Conservation (phyloP, 2,888 invertebrate genomes). For the Galeopsomyia nigrocyanea region DNA sequence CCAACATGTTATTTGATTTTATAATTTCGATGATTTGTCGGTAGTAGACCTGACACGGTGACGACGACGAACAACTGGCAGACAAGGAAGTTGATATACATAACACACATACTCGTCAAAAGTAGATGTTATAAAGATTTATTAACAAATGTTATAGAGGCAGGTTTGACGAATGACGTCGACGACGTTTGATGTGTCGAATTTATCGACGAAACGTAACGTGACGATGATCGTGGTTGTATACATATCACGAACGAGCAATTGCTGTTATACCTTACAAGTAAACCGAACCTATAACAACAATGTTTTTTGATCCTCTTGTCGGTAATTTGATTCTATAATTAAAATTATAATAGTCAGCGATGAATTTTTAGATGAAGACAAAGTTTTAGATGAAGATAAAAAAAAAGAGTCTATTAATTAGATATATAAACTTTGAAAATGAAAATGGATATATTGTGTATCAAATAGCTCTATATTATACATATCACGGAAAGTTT, state of each 20-base stretch:
- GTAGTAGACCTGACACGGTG: too few species aligned
- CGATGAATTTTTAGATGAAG: constrained; percentile 20
- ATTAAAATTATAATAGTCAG: background rate
- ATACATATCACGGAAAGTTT: constrained; percentile 28
- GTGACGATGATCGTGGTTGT: background rate
- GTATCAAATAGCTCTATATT: constrained; percentile 26
- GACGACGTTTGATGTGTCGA: too few species aligned
- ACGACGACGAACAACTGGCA: too few species aligned
- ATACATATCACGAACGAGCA: constrained; percentile 24
- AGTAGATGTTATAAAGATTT: background rate
- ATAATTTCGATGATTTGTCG: too few species aligned
- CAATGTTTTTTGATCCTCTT: background rate
- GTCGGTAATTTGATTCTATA: too few species aligned
- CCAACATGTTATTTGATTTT: too few species aligned
- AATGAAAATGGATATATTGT: constrained; percentile 20
- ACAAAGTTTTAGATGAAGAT: constrained; percentile 30
- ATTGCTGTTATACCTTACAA: constrained; percentile 1
- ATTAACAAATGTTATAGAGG: background rate
- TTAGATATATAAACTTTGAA: constrained; percentile 20
- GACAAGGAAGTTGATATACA: too few species aligned
- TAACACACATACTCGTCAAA: background rate
- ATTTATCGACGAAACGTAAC: too few species aligned
- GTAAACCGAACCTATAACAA: constrained; percentile 17
- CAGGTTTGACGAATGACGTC: background rate
- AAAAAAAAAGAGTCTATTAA: constrained; percentile 21